Evolutionary conservation across 2,888 invertebrate species (phyloP).

Genomic region (Halictus quadricinctus): DNA sequence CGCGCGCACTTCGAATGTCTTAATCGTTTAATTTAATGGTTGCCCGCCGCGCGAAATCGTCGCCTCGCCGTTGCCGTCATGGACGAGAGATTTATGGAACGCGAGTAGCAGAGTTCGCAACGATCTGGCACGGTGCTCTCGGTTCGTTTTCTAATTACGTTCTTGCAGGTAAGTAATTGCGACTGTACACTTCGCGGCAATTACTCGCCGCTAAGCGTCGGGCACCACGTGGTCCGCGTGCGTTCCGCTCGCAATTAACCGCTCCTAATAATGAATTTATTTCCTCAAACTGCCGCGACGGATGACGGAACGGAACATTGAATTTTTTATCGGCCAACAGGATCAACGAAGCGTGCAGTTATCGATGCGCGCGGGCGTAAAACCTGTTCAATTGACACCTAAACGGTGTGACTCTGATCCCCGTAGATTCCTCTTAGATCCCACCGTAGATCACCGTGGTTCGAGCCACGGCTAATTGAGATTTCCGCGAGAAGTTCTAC

Average conservation of each 20-base stretch:
- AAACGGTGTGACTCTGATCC: neutral
- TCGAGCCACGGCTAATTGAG: slow-evolving; percentile 4
- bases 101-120: neutral
- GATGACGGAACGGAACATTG: neutral
- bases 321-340: neutral
- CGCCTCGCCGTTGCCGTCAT: neutral
- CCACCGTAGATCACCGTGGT: neutral
- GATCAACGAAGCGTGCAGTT: neutral
- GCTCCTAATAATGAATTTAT: neutral
- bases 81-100: neutral
- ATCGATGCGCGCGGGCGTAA: neutral
- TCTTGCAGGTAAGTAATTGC: slow-evolving; percentile 23
- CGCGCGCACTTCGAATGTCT: neutral
- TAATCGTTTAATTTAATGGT: slow-evolving; percentile 10
- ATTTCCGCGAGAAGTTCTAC: slow-evolving; percentile 27
- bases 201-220: neutral
- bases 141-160: slow-evolving; percentile 17
- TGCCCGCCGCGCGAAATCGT: neutral
- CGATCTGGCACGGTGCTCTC: neutral
- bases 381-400: slow-evolving; percentile 11
- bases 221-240: neutral
- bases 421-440: neutral
- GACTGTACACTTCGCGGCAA: neutral
- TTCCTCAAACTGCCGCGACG: neutral
- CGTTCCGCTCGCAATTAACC: neutral